phyloP scores from a whole-genome alignment of 2,113 vertebrate species.

The Poeciliopsis retropinna region DNA sequence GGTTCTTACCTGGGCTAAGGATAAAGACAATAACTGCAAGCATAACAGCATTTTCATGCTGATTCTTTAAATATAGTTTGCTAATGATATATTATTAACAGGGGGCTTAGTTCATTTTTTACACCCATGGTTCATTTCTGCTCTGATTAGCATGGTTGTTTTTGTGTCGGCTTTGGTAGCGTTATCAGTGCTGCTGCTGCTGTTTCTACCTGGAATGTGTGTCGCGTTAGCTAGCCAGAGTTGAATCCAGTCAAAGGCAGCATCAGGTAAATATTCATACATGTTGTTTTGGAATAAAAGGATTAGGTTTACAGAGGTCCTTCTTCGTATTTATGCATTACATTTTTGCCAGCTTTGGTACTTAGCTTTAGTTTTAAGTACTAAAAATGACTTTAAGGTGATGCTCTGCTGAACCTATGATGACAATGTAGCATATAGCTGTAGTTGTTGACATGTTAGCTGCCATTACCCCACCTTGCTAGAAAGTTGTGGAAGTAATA shows the following conservation, averaged over 20 bases:
- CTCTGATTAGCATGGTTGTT: background rate
- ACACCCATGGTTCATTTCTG: background rate
- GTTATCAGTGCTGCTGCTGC: constrained; percentile 9
- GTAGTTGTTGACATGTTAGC: background rate
- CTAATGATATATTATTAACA: background rate
- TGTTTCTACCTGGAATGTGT: background rate
- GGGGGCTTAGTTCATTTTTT: background rate
- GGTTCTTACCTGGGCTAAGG: background rate
- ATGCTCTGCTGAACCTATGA: background rate
- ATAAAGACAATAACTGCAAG: background rate
- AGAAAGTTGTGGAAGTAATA: background rate
- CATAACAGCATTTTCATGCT: background rate
- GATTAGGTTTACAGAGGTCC: background rate
- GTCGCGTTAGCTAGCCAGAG: background rate
- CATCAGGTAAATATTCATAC: background rate
- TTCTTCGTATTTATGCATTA: background rate
- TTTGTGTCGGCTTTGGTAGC: background rate
- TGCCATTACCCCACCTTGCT: background rate
- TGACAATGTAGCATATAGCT: background rate
- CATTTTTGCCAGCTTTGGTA: background rate
- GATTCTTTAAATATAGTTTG: background rate
- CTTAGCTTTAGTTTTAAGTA: background rate
- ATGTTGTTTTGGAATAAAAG: background rate
- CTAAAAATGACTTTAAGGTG: background rate
- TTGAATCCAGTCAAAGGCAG: background rate